Evolutionary conservation across 1,140 invertebrate genomes (phyloP).

Genomic region (Heliconius melpomene): DNA sequence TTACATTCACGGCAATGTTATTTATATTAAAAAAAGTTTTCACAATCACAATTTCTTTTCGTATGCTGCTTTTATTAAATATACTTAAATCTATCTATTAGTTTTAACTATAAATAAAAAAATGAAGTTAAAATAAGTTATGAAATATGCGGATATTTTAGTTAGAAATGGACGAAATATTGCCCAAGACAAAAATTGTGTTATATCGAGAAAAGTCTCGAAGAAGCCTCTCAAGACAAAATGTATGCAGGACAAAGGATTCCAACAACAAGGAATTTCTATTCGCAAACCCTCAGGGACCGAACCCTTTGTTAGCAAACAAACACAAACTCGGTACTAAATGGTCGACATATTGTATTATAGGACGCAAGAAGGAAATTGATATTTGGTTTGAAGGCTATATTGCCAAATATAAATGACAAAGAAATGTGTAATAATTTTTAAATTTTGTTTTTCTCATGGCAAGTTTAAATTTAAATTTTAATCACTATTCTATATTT

Average conservation of each 20-base stretch:
- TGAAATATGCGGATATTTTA: neutral
- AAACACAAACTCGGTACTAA: neutral
- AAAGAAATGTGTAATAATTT: neutral
- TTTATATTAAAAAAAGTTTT: no score
- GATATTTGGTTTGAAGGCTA: neutral
- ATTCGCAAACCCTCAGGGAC: neutral
- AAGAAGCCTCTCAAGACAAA: neutral
- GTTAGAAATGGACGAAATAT: neutral
- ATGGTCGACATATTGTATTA: neutral
- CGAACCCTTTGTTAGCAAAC: neutral
- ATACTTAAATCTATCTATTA: no score
- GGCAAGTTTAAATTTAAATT: no score
- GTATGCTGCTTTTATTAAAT: no score
- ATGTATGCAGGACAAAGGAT: constrained; percentile 9
- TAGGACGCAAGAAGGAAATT: neutral
- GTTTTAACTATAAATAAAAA: no score
- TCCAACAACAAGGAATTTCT: neutral
- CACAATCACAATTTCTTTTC: no score
- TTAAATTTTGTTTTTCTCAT: neutral
- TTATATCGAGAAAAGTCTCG: neutral
- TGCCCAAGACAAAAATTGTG: neutral
- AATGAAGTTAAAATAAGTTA: no score
- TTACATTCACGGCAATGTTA: no score
- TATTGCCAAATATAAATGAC: no score
- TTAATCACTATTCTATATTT: no score